Percentiles rank a stretch among this genome's conserved stretches.
Evolutionary conservation across 1,140 invertebrate genomes (phyloP).

Genomic region (Caerostris extrusa): DNA sequence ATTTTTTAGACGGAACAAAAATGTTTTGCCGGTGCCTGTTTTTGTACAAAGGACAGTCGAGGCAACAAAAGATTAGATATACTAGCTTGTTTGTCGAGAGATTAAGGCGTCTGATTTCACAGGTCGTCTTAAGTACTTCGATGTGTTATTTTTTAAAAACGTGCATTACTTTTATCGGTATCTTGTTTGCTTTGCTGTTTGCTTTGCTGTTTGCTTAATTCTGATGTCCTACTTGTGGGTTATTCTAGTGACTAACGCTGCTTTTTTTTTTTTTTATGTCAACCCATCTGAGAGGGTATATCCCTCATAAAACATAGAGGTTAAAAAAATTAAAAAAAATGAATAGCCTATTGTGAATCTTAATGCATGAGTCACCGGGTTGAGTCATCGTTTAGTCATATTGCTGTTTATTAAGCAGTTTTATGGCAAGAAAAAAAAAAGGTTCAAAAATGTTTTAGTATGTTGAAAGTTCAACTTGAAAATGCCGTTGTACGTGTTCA

Average conservation of each 20-base stretch:
- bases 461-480: too few species aligned
- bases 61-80: not conserved
- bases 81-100: not conserved
- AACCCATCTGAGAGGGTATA: not conserved
- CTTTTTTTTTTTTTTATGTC: not conserved
- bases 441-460: too few species aligned
- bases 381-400: too few species aligned
- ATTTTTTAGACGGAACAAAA: not conserved
- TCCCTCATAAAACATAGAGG: too few species aligned
- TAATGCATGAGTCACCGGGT: too few species aligned
- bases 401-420: too few species aligned
- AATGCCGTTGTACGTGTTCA: too few species aligned
- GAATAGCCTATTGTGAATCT: too few species aligned
- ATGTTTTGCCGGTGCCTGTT: slow-evolving; percentile 15
- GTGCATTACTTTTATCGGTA: not conserved
- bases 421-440: too few species aligned
- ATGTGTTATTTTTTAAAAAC: slow-evolving; percentile 20
- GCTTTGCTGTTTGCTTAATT: slow-evolving; percentile 12
- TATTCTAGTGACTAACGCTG: not conserved
- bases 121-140: slow-evolving; percentile 6
- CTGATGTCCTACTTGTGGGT: slow-evolving; percentile 16
- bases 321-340: too few species aligned
- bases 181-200: slow-evolving; percentile 11
- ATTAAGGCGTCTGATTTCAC: slow-evolving; percentile 14
- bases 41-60: not conserved